Conservation (phyloP, 2,797 vertebrate species). For the Varecia variegata region DNA sequence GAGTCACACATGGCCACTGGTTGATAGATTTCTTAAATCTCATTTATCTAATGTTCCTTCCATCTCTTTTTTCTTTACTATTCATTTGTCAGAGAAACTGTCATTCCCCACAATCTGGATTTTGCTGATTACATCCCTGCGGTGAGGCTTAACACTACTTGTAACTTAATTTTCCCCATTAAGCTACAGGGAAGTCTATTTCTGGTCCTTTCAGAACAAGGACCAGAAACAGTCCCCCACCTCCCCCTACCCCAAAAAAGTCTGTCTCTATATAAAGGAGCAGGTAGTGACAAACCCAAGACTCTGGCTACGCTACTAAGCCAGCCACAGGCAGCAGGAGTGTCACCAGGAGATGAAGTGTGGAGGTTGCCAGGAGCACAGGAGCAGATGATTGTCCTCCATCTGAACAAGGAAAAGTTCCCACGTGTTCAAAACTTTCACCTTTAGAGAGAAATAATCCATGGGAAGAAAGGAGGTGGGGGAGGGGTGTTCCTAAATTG, state of each 20-base stretch:
- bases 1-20: background rate
- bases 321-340: background rate
- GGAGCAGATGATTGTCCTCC: background rate
- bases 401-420: constrained; percentile 11
- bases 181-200: no score
- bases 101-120: background rate
- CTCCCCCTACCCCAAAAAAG: background rate
- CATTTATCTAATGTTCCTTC: background rate
- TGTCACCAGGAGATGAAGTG: background rate
- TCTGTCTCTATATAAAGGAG: background rate
- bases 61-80: background rate
- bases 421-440: background rate
- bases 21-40: background rate
- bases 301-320: background rate
- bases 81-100: constrained; percentile 40
- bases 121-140: background rate
- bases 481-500: background rate
- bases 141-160: background rate
- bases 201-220: background rate
- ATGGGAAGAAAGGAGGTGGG: background rate
- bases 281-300: constrained; percentile 35
- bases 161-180: constrained; percentile 16
- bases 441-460: background rate
- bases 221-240: background rate
- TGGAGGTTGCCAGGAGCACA: background rate